Conservation (phyloP, 2,888 invertebrate genomes). For the Yponomeuta malinellus region DNA sequence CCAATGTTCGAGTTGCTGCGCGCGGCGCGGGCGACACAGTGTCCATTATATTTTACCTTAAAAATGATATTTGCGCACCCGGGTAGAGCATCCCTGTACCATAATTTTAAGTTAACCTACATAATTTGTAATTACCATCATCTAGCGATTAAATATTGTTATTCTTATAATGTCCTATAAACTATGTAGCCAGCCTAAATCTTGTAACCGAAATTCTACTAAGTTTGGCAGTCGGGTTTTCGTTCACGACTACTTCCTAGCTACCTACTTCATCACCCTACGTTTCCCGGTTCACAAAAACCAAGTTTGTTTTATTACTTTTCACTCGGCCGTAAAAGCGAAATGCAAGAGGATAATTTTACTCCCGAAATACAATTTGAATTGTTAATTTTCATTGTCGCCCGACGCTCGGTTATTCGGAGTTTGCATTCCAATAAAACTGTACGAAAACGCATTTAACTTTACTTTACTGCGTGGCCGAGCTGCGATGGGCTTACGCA, state of each 20-base stretch:
- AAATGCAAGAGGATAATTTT: not conserved
- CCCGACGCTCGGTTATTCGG: not conserved
- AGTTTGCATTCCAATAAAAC: not conserved
- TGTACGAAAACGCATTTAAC: not conserved
- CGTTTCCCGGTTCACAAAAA: not conserved
- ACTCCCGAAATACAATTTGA: not conserved
- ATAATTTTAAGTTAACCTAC: no score
- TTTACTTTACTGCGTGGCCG: not conserved
- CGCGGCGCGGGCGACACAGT: no score
- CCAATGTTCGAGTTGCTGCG: no score
- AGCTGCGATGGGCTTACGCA: not conserved
- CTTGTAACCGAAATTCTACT: no score
- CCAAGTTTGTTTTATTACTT: not conserved
- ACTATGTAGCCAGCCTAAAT: no score
- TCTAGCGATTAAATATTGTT: no score
- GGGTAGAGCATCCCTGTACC: no score
- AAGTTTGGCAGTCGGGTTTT: no score
- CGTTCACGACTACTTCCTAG: not conserved
- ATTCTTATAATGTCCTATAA: no score
- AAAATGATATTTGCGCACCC: no score
- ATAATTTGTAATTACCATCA: no score
- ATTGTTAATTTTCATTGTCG: not conserved
- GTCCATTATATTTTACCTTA: no score
- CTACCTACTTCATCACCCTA: not conserved
- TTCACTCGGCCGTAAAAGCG: not conserved